Base-by-base conservation (phyloP, 2,888 invertebrate genomes). In the Mesochorus sp. region DNA sequence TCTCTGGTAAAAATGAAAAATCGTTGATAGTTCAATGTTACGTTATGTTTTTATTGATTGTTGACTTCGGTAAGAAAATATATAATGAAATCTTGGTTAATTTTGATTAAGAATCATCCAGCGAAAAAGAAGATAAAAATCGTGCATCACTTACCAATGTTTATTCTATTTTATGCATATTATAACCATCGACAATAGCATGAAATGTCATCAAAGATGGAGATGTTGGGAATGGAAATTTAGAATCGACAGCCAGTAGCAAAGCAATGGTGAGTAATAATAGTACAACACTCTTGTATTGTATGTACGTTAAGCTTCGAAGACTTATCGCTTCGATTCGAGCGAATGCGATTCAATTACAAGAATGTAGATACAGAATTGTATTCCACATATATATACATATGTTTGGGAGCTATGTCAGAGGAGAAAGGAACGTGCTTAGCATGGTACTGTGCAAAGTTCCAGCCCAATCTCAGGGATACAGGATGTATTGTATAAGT, bases 401-500 rank as follows among this genome's bases (percentile, higher is more conserved):
- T 1, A 12, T 17, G 44, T 19, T 2, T 26, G 42, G 44, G 26
- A 2, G 47, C 10, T 19, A 17, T 31, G 39, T 31, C n/a, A 5
- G 31, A 4, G 47, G 12, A 53, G 24, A 8, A 39, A 37, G 28
- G 42, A 3, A 39, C 37, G 49, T 37, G 64, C 28, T 47, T 51
- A 14, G 44, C 34, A 47, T 55, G n/a, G 24, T 49, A 66, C 28
- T 34, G 24, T 64, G 24, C 37, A 24, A 73, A 26, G 37, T 66
- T 53, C 37, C 39, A n/a, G n/a, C 10, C 14, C 47, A 66, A 64
- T 53, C 49, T 49, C 39, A 31, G 31, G 19, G 47, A 64, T 66
- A 73, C 57, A 66, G 57, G 39, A 76, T 59, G 49, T 71, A 66
- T 71, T 71, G 76, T 66, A 66, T 61, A 53, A 66, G 57, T 53